Base-by-base conservation (phyloP, 2,888 invertebrate genomes). In the Bellardia bayeri region DNA sequence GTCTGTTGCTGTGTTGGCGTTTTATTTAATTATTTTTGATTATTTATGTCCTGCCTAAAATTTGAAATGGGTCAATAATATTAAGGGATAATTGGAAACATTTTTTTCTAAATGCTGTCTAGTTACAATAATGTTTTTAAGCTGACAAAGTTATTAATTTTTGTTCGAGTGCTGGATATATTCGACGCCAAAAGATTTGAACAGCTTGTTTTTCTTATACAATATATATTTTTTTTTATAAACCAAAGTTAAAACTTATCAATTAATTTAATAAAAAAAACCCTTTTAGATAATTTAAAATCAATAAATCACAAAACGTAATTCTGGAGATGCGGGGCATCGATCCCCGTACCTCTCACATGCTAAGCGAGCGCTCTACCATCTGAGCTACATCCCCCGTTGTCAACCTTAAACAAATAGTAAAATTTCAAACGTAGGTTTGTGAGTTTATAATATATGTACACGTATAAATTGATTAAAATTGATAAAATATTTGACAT, bases 361-460 rank as follows among this genome's bases (percentile, higher is more conserved):
- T 91, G 92, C 92, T 91, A 92, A 92, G 91, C 92, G 91, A 91
- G 92, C 92, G 91, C 94, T 93, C 93, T 93, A 93, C 94, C 93
- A 93, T 93, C 92, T 94, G 93, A 93, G 93, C 93, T 93, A 94
- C 93, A 93, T 93, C 93, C 93, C 93, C 94, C 5, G 3, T 9
- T 76, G 9, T n/a, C n/a, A n/a, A n/a, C n/a, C n/a, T 7, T 16
- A 8, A 63, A 13, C 3, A 33, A 14, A 14, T 11, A 16, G 45
- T 42, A 7, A 6, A 42, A 33, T 13, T 13, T 56, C 5, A 23
- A 56, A 56, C 30, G 16, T 16, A 14, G 37, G 16, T 40, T 11
- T 0, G 6, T 42, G 42, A 16, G 14, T 64, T 13, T 40, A 3
- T 42, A 40, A 45, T 45, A 13, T 51, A n/a, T n/a, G n/a, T n/a